Evolutionary conservation across 1,140 invertebrate species (phyloP).

Genomic region (Plectus sambesii): DNA sequence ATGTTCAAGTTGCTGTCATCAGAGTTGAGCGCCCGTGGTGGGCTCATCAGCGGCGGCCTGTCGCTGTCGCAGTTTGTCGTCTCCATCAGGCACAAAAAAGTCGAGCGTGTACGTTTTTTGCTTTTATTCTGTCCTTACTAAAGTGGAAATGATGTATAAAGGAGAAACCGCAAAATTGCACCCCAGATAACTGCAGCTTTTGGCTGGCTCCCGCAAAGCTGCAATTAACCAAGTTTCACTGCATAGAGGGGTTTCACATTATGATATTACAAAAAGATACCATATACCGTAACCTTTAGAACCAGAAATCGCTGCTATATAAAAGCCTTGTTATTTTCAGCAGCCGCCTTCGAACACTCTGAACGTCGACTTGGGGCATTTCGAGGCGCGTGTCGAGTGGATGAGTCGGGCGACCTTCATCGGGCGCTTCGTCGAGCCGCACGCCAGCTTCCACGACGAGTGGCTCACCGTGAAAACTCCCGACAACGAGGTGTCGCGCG

Average conservation of each 20-base stretch:
- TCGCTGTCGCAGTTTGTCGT: constrained; percentile 23
- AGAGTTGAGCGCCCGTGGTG: constrained; percentile 28
- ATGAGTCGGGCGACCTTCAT: constrained; percentile 38
- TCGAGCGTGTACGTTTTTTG: constrained; percentile 18
- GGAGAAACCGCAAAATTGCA: too few species aligned
- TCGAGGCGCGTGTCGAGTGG: constrained; percentile 37
- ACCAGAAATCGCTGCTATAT: too few species aligned
- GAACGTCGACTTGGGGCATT: constrained; percentile 23
- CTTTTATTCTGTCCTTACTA: too few species aligned
- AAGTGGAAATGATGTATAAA: too few species aligned
- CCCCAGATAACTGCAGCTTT: too few species aligned
- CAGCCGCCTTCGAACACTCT: constrained; percentile 31
- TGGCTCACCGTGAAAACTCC: constrained; percentile 17
- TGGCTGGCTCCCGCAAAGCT: too few species aligned
- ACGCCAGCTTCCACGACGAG: constrained; percentile 28
- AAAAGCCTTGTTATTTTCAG: too few species aligned
- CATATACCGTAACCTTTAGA: too few species aligned
- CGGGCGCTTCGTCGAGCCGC: constrained; percentile 24
- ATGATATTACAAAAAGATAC: too few species aligned
- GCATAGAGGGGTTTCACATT: too few species aligned
- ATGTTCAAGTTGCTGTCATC: constrained; percentile 26
- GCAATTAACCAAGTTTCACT: too few species aligned
- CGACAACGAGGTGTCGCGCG: constrained; percentile 24
- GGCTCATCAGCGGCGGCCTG: constrained; percentile 38
- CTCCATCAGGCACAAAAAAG: constrained; percentile 19